Evolutionary conservation across 2,888 invertebrate genomes (phyloP).

Genomic region (Amblyjoppa fuscipennis): DNA sequence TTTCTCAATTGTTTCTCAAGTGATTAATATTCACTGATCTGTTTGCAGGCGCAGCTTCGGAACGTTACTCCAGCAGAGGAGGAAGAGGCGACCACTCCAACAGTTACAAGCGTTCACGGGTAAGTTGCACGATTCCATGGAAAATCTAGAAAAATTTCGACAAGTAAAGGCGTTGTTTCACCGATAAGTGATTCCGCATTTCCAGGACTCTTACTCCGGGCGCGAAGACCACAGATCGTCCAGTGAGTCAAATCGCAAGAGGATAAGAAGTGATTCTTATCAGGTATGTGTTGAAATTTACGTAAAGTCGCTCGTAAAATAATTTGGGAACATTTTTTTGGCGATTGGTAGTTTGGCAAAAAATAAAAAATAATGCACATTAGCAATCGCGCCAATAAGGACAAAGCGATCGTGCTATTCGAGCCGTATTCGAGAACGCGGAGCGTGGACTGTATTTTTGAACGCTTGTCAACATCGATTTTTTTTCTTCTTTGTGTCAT

Average conservation of each 20-base stretch:
- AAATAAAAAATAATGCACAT: constrained; percentile 26
- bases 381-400: constrained; percentile 17
- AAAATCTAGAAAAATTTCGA: background rate
- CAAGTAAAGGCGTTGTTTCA: background rate
- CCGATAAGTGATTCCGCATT: background rate
- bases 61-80: constrained; percentile 81
- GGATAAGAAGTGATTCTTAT: constrained; percentile 82
- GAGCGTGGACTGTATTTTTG: background rate
- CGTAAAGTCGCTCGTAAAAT: constrained; percentile 2
- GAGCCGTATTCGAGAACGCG: background rate
- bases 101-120: constrained; percentile 82
- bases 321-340: constrained; percentile 1
- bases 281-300: constrained; percentile 78
- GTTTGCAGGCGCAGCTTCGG: constrained; percentile 75
- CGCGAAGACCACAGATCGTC: constrained; percentile 83
- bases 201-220: constrained; percentile 81
- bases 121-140: constrained; percentile 67
- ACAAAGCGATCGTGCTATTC: background rate
- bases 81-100: constrained; percentile 82
- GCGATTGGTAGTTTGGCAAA: constrained; percentile 7
- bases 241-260: constrained; percentile 81
- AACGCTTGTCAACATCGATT: background rate
- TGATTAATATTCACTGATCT: constrained; percentile 12
- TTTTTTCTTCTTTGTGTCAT: background rate
- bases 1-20: background rate